phyloP scores from a whole-genome alignment of 2,113 vertebrate species.

The Mastomys natalensis region DNA sequence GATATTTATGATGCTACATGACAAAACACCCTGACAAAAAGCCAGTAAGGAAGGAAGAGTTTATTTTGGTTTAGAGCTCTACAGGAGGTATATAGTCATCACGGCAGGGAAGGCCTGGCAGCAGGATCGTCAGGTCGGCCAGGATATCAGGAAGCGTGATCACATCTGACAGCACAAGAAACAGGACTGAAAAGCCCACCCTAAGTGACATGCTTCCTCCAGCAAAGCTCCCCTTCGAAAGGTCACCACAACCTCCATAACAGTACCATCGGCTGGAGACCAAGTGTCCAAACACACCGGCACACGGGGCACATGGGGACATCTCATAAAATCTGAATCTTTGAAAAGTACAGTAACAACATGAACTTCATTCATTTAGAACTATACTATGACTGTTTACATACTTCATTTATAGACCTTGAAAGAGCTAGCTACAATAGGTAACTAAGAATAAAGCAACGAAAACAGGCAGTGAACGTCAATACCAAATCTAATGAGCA shows the following conservation, averaged over 20 bases:
- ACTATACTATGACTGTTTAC: slow-evolving; percentile 11
- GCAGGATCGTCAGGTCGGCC: background rate
- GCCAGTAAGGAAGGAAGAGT: background rate
- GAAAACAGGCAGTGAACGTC: background rate
- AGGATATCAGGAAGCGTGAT: background rate
- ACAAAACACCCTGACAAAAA: background rate
- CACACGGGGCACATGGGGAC: background rate
- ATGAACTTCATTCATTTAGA: slow-evolving; percentile 48
- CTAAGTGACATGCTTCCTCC: background rate
- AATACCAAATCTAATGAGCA: slow-evolving; percentile 11
- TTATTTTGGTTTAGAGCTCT: background rate
- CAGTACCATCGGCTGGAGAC: background rate
- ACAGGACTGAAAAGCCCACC: no score
- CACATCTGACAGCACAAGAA: background rate
- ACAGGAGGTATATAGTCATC: background rate
- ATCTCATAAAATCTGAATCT: slow-evolving; percentile 30
- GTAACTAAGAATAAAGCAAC: slow-evolving; percentile 40
- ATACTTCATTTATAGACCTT: background rate
- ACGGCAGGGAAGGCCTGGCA: background rate
- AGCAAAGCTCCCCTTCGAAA: background rate
- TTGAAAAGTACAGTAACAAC: slow-evolving; percentile 29
- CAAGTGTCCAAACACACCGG: background rate
- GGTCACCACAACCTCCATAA: background rate
- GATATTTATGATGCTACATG: no score
- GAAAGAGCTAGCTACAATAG: background rate